These are phyloP conservation scores for Enteromius afrohamiltoni DNA, from an alignment of 2,797 vertebrate genomes.

Conservation along the genomic window DNA sequence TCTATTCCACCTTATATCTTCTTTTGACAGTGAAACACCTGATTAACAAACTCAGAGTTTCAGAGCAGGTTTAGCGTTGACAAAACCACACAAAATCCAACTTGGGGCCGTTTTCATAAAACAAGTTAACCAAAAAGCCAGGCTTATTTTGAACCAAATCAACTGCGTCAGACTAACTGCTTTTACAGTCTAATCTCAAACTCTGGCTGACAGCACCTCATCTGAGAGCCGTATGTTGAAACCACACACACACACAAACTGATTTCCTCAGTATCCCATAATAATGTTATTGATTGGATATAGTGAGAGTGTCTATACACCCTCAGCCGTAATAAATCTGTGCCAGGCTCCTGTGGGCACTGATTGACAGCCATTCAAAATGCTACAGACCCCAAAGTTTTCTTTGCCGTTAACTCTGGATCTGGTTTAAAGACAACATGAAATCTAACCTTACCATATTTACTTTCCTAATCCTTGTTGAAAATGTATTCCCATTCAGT, in stretches of 20 bases:
- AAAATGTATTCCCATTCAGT: neutral
- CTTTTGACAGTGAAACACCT: neutral
- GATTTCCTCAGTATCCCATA: neutral
- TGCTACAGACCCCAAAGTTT: neutral
- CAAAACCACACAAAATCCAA: neutral
- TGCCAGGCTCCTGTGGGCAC: neutral
- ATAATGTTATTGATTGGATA: neutral
- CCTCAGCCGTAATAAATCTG: neutral
- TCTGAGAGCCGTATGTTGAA: neutral
- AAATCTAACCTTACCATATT: neutral
- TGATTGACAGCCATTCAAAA: neutral
- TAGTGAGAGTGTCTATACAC: neutral
- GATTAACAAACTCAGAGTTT: no score
- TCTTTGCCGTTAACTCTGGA: neutral
- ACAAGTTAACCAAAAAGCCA: no score
- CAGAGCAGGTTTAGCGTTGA: neutral
- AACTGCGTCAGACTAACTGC: no score
- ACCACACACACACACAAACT: neutral
- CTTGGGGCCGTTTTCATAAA: no score
- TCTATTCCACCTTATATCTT: neutral
- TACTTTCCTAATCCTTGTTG: neutral
- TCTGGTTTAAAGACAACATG: neutral
- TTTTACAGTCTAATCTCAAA: conserved; percentile 1
- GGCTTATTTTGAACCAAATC: no score
- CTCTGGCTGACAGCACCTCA: neutral